Evolutionary conservation across 2,113 vertebrate genomes (phyloP).

Genomic region (Petromus typicus): DNA sequence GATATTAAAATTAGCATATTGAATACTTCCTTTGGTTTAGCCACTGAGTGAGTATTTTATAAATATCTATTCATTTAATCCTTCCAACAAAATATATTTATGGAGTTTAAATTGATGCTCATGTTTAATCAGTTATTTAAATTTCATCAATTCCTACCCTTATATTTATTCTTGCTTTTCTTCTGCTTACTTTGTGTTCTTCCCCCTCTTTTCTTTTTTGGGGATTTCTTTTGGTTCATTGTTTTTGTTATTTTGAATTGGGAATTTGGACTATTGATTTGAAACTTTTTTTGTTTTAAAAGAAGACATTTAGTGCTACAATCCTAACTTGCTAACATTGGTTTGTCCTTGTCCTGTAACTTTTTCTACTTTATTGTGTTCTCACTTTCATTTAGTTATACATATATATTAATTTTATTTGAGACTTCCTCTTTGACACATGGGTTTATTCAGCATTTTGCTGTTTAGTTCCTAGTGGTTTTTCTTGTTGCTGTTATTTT

Average conservation of each 20-base stretch:
- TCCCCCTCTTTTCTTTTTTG: not conserved
- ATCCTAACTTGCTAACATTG: not conserved
- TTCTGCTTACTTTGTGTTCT: not conserved
- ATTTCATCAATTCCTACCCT: not conserved
- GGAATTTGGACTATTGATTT: not conserved
- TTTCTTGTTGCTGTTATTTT: not conserved
- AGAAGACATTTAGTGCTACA: not conserved
- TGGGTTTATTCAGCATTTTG: not conserved
- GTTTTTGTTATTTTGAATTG: not conserved
- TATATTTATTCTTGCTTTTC: not conserved
- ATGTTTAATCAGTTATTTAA: not conserved
- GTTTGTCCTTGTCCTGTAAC: not conserved
- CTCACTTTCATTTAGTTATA: not conserved
- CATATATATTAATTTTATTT: not conserved
- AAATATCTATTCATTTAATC: not conserved
- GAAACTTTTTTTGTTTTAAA: not conserved
- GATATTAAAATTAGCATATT: not conserved
- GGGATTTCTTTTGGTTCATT: not conserved
- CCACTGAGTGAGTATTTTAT: not conserved
- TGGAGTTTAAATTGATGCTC: not conserved
- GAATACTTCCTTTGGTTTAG: not conserved
- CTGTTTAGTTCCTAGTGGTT: not conserved
- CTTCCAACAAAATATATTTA: not conserved
- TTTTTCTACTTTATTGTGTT: not conserved
- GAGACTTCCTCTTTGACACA: not conserved